Percentiles rank a stretch among this genome's conserved stretches.
Evolutionary conservation across 1,140 invertebrate species (phyloP).

Genomic region (Phymorhynchus buccinoides): DNA sequence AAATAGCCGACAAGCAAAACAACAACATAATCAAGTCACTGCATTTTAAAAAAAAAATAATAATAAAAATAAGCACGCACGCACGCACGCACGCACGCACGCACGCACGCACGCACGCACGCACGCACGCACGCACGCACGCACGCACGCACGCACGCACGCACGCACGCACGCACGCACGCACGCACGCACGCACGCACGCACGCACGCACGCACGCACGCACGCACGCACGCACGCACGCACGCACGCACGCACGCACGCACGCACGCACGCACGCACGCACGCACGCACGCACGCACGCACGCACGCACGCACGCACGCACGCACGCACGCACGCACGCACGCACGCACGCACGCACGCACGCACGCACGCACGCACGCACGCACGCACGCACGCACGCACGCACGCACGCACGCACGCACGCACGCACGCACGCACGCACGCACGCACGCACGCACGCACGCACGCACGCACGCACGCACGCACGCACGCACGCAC

Average conservation of each 20-base stretch:
- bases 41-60: too few relatives aligned
- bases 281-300: slow-evolving; percentile 16
- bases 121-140: not conserved
- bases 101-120: slow-evolving; percentile 3
- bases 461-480: too few relatives aligned
- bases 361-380: not conserved
- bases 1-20: too few relatives aligned
- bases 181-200: slow-evolving; percentile 17
- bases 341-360: not conserved
- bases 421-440: not conserved
- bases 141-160: not conserved
- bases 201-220: too few relatives aligned
- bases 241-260: too few relatives aligned
- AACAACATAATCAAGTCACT: too few relatives aligned
- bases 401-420: slow-evolving; percentile 24
- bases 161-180: slow-evolving; percentile 17
- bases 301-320: slow-evolving; percentile 8
- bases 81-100: not conserved
- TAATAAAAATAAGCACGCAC: too few relatives aligned
- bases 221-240: too few relatives aligned
- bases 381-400: slow-evolving; percentile 12
- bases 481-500: too few relatives aligned
- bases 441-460: not conserved
- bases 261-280: slow-evolving; percentile 20
- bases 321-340: slow-evolving; percentile 7